A percentile compares a stretch with the other conserved stretches of the same genome.
phyloP scores from a whole-genome alignment of 2,888 invertebrate species.

The Drosophila nr. medialis region DNA sequence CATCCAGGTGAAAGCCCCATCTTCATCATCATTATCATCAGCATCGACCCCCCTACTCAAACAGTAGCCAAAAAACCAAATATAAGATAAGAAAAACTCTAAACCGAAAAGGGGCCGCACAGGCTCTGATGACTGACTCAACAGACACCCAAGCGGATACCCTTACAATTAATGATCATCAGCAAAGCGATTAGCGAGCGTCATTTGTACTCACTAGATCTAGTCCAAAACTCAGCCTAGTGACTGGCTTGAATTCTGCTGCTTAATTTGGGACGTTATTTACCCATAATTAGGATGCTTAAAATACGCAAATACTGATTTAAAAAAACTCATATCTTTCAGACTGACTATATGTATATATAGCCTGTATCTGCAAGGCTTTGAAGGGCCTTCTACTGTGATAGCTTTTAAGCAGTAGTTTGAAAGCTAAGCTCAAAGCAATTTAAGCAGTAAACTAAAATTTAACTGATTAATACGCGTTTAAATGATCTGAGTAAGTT shows the following conservation, averaged over 20 bases:
- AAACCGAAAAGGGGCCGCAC: slow-evolving; percentile 23
- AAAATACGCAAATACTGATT: background rate
- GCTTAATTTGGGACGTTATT: slow-evolving; percentile 17
- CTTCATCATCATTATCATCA: slow-evolving; percentile 6
- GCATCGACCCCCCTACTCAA: slow-evolving; percentile 2
- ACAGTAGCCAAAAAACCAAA: slow-evolving; percentile 41
- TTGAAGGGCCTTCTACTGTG: no score
- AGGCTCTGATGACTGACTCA: slow-evolving; percentile 34
- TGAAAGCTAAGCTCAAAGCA: background rate
- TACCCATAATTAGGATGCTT: slow-evolving; percentile 21
- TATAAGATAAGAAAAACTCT: background rate
- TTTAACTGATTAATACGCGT: background rate
- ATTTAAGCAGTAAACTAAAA: background rate
- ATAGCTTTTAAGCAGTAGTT: background rate
- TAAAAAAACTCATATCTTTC: background rate
- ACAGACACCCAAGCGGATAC: slow-evolving; percentile 32
- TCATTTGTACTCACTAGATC: slow-evolving; percentile 36
- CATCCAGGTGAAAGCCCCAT: slow-evolving; percentile 59
- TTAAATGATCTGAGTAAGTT: background rate
- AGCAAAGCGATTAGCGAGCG: slow-evolving; percentile 44
- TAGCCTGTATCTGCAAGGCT: no score
- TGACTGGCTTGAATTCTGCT: background rate
- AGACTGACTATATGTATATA: background rate
- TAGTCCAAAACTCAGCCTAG: background rate
- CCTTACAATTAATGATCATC: slow-evolving; percentile 48